phyloP scores from a whole-genome alignment of 2,888 invertebrate species.

The Melinopterus prodromus region DNA sequence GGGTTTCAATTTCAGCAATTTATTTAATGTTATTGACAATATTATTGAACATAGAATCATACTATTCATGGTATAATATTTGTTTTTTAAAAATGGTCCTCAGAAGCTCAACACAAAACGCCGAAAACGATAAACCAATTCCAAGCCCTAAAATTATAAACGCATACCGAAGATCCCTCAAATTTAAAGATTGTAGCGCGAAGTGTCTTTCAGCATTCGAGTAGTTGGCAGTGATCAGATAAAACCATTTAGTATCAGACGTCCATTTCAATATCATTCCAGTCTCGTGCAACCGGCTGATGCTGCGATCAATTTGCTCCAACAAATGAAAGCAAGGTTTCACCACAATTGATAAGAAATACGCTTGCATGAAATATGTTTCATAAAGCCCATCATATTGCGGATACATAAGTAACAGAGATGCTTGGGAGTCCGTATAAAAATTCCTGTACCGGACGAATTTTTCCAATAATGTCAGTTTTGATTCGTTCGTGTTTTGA shows the following conservation, averaged over 20 bases:
- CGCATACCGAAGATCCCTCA: background rate
- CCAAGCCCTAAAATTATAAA: background rate
- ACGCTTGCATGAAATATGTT: background rate
- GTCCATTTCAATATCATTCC: background rate
- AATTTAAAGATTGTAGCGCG: background rate
- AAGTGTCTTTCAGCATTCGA: background rate
- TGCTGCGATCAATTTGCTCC: background rate
- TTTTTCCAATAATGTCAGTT: background rate
- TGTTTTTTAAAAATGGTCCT: background rate
- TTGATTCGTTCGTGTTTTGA: background rate
- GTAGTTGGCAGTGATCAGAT: background rate
- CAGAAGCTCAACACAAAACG: background rate
- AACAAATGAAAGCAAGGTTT: background rate
- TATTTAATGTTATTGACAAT: too few relatives aligned
- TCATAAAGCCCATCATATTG: background rate
- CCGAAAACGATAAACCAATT: background rate
- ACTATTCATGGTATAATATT: too few relatives aligned
- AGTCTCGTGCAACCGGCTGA: background rate
- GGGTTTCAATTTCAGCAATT: too few relatives aligned
- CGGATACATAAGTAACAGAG: background rate
- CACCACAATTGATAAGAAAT: background rate
- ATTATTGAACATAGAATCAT: too few relatives aligned
- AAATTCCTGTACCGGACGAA: background rate
- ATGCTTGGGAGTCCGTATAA: background rate
- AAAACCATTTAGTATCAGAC: background rate